phyloP scores from a whole-genome alignment of 2,797 vertebrate genomes.

The Sardinella longiceps region DNA sequence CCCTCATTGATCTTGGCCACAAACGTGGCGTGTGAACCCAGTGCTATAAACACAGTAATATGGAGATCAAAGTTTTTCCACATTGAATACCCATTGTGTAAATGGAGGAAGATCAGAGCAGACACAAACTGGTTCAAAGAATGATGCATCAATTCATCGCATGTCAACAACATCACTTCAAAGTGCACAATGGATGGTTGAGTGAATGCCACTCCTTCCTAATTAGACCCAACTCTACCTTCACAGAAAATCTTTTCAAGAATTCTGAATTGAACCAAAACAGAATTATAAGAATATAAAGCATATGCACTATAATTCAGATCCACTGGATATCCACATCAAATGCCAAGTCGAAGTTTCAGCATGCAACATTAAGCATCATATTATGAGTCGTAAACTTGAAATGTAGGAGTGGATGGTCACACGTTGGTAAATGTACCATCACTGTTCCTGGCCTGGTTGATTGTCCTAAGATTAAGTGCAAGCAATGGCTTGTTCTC shows the following conservation, averaged over 20 bases:
- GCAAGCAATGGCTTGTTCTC: conserved; percentile 28
- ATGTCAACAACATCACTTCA: conserved; percentile 63
- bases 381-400: not conserved
- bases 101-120: conserved; percentile 68
- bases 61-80: conserved; percentile 78
- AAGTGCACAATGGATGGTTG: conserved; percentile 37
- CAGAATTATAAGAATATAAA: not conserved
- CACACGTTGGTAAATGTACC: not conserved
- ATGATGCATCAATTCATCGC: conserved; percentile 71
- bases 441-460: not conserved
- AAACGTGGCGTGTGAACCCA: conserved; percentile 45
- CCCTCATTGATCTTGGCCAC: conserved; percentile 26
- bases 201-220: conserved; percentile 47
- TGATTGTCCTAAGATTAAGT: conserved; percentile 24
- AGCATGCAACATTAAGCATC: not conserved
- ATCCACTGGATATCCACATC: not conserved
- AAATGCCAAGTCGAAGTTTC: not conserved
- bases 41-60: conserved; percentile 58
- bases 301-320: not conserved
- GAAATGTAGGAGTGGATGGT: not conserved
- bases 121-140: conserved; percentile 75
- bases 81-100: conserved; percentile 71
- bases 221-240: not conserved
- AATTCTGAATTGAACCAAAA: not conserved
- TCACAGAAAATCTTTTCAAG: not conserved